Percentiles rank a stretch among this genome's conserved stretches.
Conservation (phyloP, 2,888 invertebrate genomes). For the Andrena trimmerana region DNA sequence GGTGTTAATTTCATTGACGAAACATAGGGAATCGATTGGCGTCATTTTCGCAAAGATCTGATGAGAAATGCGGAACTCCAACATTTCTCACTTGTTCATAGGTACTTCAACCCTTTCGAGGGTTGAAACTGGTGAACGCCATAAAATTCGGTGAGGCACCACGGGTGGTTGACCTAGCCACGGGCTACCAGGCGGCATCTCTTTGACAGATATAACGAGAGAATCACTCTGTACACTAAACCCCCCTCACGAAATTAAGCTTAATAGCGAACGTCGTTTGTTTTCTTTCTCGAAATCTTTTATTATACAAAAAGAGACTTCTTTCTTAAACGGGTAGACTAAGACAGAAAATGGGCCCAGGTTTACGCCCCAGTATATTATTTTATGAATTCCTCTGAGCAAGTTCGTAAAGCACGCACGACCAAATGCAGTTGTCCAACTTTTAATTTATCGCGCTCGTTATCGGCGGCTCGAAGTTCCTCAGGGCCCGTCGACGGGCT, state of each 20-base stretch:
- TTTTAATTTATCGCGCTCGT: conserved; percentile 31
- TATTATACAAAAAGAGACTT: too few species aligned
- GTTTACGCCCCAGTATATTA: not conserved
- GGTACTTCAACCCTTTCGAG: too few species aligned
- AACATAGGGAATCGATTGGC: too few species aligned
- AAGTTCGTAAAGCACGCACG: not conserved
- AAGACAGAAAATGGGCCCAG: not conserved
- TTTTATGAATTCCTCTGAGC: not conserved
- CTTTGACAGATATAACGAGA: too few species aligned
- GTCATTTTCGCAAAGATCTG: too few species aligned
- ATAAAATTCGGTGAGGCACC: too few species aligned
- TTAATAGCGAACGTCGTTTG: not conserved
- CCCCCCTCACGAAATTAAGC: not conserved
- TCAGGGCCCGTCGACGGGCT: not conserved
- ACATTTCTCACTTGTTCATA: too few species aligned
- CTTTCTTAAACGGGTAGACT: not conserved
- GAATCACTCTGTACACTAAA: not conserved
- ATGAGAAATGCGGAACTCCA: too few species aligned
- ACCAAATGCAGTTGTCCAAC: not conserved
- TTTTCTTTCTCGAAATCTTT: not conserved
- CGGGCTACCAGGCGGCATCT: too few species aligned
- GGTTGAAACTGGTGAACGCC: too few species aligned
- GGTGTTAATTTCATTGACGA: too few species aligned
- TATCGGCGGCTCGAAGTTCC: conserved; percentile 11
- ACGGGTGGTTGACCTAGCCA: too few species aligned